Conservation (phyloP, 2,113 vertebrate species). For the Scortum barcoo region DNA sequence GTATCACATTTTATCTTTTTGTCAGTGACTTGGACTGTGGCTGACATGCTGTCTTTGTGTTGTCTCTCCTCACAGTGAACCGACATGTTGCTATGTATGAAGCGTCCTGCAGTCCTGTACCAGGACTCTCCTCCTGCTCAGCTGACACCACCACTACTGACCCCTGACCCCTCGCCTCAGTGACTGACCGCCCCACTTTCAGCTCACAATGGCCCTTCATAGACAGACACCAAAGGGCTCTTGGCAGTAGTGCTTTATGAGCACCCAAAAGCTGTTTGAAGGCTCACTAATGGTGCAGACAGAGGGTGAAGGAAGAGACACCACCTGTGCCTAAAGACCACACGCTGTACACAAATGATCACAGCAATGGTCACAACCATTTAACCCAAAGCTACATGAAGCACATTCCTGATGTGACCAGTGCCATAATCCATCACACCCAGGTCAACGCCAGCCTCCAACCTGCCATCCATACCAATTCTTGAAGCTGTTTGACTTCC, state of each 20-base stretch:
- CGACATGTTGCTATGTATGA: slow-evolving; percentile 53
- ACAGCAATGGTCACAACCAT: slow-evolving; percentile 11
- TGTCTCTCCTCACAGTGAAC: slow-evolving; percentile 54
- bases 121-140: slow-evolving; percentile 47
- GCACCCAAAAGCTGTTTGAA: slow-evolving; percentile 1
- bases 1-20: too few species aligned
- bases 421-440: slow-evolving; percentile 1
- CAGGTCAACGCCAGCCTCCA: background rate
- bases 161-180: slow-evolving; percentile 52
- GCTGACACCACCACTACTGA: slow-evolving; percentile 81
- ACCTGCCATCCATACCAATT: background rate
- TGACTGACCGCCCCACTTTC: slow-evolving; percentile 48
- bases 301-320: slow-evolving; percentile 40
- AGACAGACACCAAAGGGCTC: slow-evolving; percentile 39
- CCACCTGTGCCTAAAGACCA: slow-evolving; percentile 81
- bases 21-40: too few species aligned
- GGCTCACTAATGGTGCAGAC: slow-evolving; percentile 32
- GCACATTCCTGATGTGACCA: slow-evolving; percentile 60
- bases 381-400: slow-evolving; percentile 49
- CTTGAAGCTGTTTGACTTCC: slow-evolving; percentile 6
- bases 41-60: background rate
- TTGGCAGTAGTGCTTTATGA: slow-evolving; percentile 3
- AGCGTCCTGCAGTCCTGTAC: slow-evolving; percentile 52
- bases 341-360: slow-evolving; percentile 60
- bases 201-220: slow-evolving; percentile 1